Conservation (phyloP, 1,140 invertebrate species). For the Drosophila bocki region DNA sequence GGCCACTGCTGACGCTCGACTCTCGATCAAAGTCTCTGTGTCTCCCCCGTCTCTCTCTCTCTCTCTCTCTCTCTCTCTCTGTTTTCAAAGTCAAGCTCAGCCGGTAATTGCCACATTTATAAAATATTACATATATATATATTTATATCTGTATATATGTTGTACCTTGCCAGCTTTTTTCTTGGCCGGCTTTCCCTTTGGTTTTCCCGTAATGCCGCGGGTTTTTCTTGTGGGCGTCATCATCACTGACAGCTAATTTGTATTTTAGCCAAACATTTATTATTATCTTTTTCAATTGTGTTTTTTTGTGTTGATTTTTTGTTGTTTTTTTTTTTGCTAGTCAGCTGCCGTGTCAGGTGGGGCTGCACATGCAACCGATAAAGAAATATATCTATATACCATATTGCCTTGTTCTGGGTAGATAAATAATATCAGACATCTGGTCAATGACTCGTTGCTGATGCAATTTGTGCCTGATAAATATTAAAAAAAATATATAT, state of each 20-base stretch:
- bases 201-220: conserved; percentile 3
- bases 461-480: conserved; percentile 28
- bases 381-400: conserved; percentile 6
- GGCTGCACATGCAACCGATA: conserved; percentile 28
- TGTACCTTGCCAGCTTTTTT: conserved; percentile 10
- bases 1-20: conserved; percentile 50
- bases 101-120: conserved; percentile 9
- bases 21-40: conserved; percentile 18
- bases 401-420: conserved; percentile 8
- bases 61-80: not conserved
- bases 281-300: not conserved
- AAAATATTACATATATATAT: not conserved
- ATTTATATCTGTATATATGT: not conserved
- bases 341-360: conserved; percentile 12
- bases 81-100: conserved; percentile 48
- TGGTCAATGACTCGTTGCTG: conserved; percentile 35
- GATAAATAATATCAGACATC: conserved; percentile 15
- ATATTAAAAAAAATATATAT: not conserved
- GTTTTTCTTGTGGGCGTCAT: conserved; percentile 12
- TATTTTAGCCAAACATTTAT: conserved; percentile 10
- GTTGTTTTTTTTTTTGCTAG: not conserved
- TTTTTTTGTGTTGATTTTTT: not conserved
- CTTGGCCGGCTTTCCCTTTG: conserved; percentile 3
- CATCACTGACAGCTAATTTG: conserved; percentile 2
- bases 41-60: too few species aligned